phyloP scores from a whole-genome alignment of 2,888 invertebrate genomes.

The Neoascia interrupta region DNA sequence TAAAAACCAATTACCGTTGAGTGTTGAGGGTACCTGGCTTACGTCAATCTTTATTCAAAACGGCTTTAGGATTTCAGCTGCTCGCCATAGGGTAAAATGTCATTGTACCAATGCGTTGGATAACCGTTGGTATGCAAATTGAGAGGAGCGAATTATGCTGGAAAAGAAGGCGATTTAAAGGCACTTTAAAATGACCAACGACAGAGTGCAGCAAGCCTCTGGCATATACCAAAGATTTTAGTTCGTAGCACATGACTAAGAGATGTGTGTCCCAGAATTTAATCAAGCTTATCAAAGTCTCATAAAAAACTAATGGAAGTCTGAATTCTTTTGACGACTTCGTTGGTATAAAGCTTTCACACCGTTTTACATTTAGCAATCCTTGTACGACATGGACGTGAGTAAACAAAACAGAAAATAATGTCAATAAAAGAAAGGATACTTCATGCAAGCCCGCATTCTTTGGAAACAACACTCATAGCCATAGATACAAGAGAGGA shows the following conservation, averaged over 20 bases:
- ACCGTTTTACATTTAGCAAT: constrained; percentile 47
- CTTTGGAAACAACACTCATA: not conserved
- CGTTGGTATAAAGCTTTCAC: constrained; percentile 39
- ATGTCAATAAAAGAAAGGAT: constrained; percentile 51
- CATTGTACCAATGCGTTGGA: constrained; percentile 2
- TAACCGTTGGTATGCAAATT: not conserved
- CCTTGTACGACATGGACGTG: not conserved
- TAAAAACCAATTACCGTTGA: constrained; percentile 49
- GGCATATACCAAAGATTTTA: no score
- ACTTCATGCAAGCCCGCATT: constrained; percentile 20
- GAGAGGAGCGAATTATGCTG: constrained; percentile 34
- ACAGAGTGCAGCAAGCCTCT: no score
- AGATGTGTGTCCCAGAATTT: not conserved
- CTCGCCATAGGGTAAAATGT: not conserved
- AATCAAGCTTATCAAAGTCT: not conserved
- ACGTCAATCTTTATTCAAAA: constrained; percentile 20
- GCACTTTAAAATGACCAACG: no score
- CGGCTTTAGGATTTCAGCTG: constrained; percentile 1
- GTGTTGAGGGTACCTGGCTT: not conserved
- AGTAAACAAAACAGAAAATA: constrained; percentile 3
- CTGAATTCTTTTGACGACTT: no score
- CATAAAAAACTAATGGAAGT: constrained; percentile 35
- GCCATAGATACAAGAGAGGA: constrained; percentile 3
- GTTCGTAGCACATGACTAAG: no score
- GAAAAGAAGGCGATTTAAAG: no score